Base-by-base conservation (phyloP, 2,113 vertebrate genomes). In the Dicentrarchus labrax region DNA sequence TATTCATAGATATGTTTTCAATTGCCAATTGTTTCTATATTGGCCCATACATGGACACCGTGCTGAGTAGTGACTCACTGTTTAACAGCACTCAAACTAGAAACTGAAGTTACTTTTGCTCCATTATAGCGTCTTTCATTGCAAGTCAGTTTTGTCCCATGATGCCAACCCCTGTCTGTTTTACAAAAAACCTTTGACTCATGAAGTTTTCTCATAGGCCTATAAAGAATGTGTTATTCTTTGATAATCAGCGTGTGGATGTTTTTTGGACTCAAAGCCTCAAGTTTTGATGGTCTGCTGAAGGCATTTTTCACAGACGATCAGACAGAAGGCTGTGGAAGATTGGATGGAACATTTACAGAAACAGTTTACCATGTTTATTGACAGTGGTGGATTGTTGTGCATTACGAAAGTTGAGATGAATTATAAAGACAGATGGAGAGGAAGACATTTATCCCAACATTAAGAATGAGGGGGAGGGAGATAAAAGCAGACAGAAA, bases 271-370 rank as follows among this genome's bases (percentile, higher is more conserved):
- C 69, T 64, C 30, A 6, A 30, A 36, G 39, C 59, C 53, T 72
- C 50, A 54, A 36, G 50, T 67, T 61, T 67, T 79, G 83, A 78
- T 62, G 74, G 75, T 79, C 71, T 43, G 57, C 50, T 85, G 65
- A 13, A 56, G 53, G 56, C 12, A 4, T 19, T 65, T 69, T 60
- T 60, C n/a, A 36, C 56, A 41, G 24, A 36, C 9, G 8, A 50
- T n/a, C 15, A 65, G 56, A 69, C 50, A 30, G n/a, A 13, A 41
- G 19, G 57, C 59, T 53, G 4, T 6, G n/a, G 62, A 0, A 38
- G 67, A 60, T 12, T 39, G 45, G 45, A 54, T 12, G 17, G 16
- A 22, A 11, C 39, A 39, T 75, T 78, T 17, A 59, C 47, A 69
- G 15, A 75, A 30, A 51, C 0, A 24, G 41, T 62, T 69, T 48